Evolutionary conservation across 2,888 invertebrate genomes (phyloP), one percentile per base, ranked within the genome.

Genomic region (Epinotia brunnichana): DNA sequence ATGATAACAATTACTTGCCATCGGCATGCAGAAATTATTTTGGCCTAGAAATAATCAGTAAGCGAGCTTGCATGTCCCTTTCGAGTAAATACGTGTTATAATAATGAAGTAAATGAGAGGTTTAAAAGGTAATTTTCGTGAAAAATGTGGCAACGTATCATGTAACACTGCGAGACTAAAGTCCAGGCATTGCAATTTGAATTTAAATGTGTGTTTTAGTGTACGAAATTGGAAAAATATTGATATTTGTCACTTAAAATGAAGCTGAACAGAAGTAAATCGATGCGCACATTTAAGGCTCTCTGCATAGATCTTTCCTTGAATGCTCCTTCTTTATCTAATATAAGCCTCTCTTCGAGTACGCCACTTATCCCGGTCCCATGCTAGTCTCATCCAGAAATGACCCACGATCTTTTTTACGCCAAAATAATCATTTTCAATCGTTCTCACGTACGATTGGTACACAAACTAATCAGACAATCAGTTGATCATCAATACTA

Each of bases 61-160:
- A 79, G 81, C 77, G 87, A 87, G 90, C 90, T 87, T 90, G 86
- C 89, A 88, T 89, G 90, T 91, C 82, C 83, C 84, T 84, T 85
- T 84, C 83, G 80, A 83, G 84, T 83, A 81, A 89, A 87, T 89
- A 87, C 85, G 85, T 80, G 79, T 82, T 80, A 74, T 81, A 72
- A 79, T 89, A 89, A 89, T 89, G 85, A 86, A 83, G 80, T 85
- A 88, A 89, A 90, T 90, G 86, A 63, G 51, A 29, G 63, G 87
- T 87, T 84, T 86, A 84, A 44, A 24, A 68, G 41, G 24, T 41
- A 48, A 54, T 63, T 69, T 69, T 29, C 69, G 19, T 51, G 57
- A 57, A 69, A 53, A 21, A 69, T 53, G 35, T 21, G 11, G 53
- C 44, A 44, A 61, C 39, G 4, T 24, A 41, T 54, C 35, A 39